These are phyloP conservation scores for Carpatolechia fugitivella DNA, from an alignment of 2,888 invertebrate species.

Conservation along the genomic window DNA sequence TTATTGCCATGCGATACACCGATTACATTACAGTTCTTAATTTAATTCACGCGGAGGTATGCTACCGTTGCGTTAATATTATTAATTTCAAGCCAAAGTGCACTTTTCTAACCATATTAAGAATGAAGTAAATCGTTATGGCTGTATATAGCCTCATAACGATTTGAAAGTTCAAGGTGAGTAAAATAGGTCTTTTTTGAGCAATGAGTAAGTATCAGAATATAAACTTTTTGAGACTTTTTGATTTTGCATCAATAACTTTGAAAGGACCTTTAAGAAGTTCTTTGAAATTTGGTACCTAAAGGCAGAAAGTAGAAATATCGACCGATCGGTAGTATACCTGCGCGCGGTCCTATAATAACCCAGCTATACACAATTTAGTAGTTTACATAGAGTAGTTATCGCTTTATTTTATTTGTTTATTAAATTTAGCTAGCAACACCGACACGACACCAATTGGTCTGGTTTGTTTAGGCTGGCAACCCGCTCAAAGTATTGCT, in stretches of 20 bases:
- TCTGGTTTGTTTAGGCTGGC: conserved; percentile 56
- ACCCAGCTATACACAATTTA: conserved; percentile 48
- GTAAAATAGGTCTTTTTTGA: no score
- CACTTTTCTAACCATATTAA: no score
- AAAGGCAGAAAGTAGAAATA: no score
- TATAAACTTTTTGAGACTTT: no score
- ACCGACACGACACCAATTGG: conserved; percentile 73
- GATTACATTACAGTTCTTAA: conserved; percentile 38
- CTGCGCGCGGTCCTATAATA: conserved; percentile 26
- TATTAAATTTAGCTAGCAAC: conserved; percentile 53
- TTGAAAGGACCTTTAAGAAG: no score
- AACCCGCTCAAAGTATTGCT: conserved; percentile 63
- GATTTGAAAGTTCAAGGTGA: no score
- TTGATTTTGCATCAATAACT: no score
- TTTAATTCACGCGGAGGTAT: conserved; percentile 19
- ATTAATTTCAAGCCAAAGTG: background rate
- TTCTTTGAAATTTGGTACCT: no score
- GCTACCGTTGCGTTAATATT: background rate
- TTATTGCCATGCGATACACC: conserved; percentile 61
- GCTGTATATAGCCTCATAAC: no score
- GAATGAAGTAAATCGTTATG: no score
- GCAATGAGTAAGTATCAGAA: no score
- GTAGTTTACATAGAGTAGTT: conserved; percentile 45
- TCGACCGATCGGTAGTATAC: background rate
- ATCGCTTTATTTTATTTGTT: conserved; percentile 31